Conservation (phyloP, 2,113 vertebrate genomes). For the Hypomesus transpacificus region DNA sequence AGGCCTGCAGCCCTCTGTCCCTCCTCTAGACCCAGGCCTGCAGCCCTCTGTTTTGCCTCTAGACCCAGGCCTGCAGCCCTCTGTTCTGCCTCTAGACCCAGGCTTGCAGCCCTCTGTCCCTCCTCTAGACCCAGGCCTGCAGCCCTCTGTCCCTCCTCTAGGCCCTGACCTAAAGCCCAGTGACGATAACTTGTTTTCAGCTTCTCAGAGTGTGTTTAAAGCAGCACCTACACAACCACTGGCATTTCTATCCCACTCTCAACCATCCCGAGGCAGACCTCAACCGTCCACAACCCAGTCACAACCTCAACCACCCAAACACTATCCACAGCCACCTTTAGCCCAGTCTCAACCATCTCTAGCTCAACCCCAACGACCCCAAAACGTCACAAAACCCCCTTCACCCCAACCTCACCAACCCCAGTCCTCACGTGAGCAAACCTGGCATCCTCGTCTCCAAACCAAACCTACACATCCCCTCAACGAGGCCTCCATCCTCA, state of each 20-base stretch:
- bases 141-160: too few species aligned
- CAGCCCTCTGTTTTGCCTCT: too few species aligned
- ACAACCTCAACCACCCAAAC: constrained; percentile 22
- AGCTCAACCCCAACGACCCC: constrained; percentile 6
- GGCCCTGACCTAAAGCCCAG: too few species aligned
- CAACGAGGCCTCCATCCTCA: constrained; percentile 6
- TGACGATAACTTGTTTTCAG: not conserved
- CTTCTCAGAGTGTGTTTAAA: constrained; percentile 8
- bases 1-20: too few species aligned
- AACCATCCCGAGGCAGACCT: constrained; percentile 14
- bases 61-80: too few species aligned
- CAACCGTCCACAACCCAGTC: constrained; percentile 20
- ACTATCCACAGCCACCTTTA: constrained; percentile 1
- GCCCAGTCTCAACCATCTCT: constrained; percentile 4
- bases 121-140: too few species aligned
- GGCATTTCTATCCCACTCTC: not conserved
- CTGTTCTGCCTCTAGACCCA: too few species aligned
- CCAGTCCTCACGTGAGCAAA: not conserved
- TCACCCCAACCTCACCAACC: not conserved
- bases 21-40: too few species aligned
- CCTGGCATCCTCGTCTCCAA: constrained; percentile 2
- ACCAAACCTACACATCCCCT: constrained; percentile 14
- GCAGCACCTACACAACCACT: not conserved
- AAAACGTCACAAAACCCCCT: constrained; percentile 6
- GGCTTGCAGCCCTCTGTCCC: too few species aligned